Base-by-base conservation (phyloP, 2,888 invertebrate genomes). In the Cephonodes hylas region DNA sequence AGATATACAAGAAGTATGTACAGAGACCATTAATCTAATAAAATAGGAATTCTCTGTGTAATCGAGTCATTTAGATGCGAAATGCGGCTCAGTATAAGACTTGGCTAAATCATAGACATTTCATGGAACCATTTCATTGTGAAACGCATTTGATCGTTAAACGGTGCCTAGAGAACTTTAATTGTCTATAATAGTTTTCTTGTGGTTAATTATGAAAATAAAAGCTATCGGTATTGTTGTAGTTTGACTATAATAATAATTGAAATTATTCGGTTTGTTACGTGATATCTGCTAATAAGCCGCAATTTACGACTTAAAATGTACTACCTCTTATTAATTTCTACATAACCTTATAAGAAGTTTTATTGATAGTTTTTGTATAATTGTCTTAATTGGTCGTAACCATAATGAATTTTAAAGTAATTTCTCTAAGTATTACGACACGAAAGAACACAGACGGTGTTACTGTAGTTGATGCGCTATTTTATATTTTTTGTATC, bases 181-280 rank as follows among this genome's bases (percentile, higher is more conserved):
- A 53, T 53, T 53, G 53, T 31, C 53, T 53, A 7, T 53, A 10
- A 31, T 31, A 53, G 53, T 31, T 53, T 53, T 53, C 53, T 53
- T 53, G 53, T 27, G 53, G 53, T 27, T 53, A 53, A 31, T 31
- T 53, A 53, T 53, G 53, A 31, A 53, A 53, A 53, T 53, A 31
- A 53, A 31, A 53, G 53, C 53, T 18, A 53, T 53, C 53, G 20
- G 53, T 53, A 23, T 45, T 31, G 27, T 53, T 8, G 27, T 53
- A 10, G 31, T 18, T 31, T 31, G 10, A 31, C 18, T 53, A 8
- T 53, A n/a, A n/a, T n/a, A n/a, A n/a, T n/a, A 31, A 53, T 53
- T 53, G 27, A 27, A 18, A 53, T 53, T 53, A 53, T 27, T 53
- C 53, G 18, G 18, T 53, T 18, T 18, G 18, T 27, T 31, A 8